A percentile compares a stretch with the other conserved stretches of the same genome.
These are phyloP conservation scores for Oreochromis mossambicus DNA, from an alignment of 2,797 vertebrate genomes.

Conservation along the genomic window DNA sequence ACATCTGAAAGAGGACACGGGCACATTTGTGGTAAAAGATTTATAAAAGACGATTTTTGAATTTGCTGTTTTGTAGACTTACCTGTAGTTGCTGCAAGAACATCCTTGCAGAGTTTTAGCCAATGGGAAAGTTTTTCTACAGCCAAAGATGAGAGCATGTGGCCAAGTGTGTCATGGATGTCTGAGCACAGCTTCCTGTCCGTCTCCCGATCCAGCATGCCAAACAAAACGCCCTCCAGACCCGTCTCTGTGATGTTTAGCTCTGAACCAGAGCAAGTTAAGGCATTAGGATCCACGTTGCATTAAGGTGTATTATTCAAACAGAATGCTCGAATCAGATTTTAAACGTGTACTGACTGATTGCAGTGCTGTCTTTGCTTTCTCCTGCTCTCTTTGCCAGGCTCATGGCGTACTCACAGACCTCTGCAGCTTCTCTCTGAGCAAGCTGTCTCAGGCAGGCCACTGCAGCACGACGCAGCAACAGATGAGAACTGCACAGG, in stretches of 20 bases:
- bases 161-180: slow-evolving; percentile 96
- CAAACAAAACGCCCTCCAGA: slow-evolving; percentile 94
- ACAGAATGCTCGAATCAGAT: not conserved
- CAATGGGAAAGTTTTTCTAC: slow-evolving; percentile 97
- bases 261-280: slow-evolving; percentile 67
- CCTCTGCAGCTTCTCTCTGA: slow-evolving; percentile 94
- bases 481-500: slow-evolving; percentile 94
- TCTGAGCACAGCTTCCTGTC: slow-evolving; percentile 95
- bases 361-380: slow-evolving; percentile 79
- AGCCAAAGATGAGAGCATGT: slow-evolving; percentile 97
- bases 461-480: slow-evolving; percentile 93
- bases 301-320: not conserved
- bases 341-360: slow-evolving; percentile 78
- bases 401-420: slow-evolving; percentile 97
- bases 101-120: slow-evolving; percentile 97
- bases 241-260: slow-evolving; percentile 94
- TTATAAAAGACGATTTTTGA: not conserved
- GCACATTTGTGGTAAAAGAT: not conserved
- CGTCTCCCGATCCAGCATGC: slow-evolving; percentile 96
- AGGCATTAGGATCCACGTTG: not conserved
- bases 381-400: slow-evolving; percentile 87
- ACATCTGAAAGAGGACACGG: slow-evolving; percentile 75
- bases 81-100: slow-evolving; percentile 96
- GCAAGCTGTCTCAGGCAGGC: slow-evolving; percentile 95
- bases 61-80: slow-evolving; percentile 7